Conservation (phyloP, 2,797 vertebrate genomes). For the Chiloscyllium punctatum region DNA sequence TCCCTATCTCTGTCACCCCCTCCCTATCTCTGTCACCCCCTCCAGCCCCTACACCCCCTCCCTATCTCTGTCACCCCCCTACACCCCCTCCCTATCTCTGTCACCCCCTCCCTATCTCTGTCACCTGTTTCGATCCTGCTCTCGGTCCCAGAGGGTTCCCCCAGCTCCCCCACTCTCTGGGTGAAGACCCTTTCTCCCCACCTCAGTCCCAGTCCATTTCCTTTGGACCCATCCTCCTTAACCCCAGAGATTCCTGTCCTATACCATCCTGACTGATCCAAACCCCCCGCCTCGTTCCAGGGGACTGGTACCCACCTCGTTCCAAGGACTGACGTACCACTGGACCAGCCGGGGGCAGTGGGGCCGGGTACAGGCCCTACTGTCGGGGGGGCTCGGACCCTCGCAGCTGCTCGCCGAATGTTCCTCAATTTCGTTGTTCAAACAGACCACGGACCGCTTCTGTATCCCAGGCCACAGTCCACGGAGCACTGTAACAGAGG, state of each 20-base stretch:
- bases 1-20: no score
- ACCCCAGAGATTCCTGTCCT: neutral
- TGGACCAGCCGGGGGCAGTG: slow-evolving; percentile 78
- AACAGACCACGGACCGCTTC: slow-evolving; percentile 74
- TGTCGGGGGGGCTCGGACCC: slow-evolving; percentile 66
- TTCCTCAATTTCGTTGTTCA: slow-evolving; percentile 79
- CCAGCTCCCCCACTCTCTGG: neutral
- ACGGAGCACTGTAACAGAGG: slow-evolving; percentile 59
- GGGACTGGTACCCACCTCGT: slow-evolving; percentile 69
- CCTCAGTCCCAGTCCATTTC: neutral
- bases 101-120: no score
- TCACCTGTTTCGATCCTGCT: no score
- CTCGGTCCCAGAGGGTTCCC: neutral
- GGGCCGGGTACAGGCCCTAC: slow-evolving; percentile 72
- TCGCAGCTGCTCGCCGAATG: slow-evolving; percentile 86
- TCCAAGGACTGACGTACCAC: slow-evolving; percentile 91
- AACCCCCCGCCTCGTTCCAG: no score
- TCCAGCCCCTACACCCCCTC: no score
- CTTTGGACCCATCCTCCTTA: neutral
- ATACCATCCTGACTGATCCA: no score
- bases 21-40: no score
- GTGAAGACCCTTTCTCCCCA: neutral
- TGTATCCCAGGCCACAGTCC: slow-evolving; percentile 73
- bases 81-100: no score
- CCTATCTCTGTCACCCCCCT: no score